Evolutionary conservation across 2,797 vertebrate species (phyloP).

Genomic region (Muscicapa striata): DNA sequence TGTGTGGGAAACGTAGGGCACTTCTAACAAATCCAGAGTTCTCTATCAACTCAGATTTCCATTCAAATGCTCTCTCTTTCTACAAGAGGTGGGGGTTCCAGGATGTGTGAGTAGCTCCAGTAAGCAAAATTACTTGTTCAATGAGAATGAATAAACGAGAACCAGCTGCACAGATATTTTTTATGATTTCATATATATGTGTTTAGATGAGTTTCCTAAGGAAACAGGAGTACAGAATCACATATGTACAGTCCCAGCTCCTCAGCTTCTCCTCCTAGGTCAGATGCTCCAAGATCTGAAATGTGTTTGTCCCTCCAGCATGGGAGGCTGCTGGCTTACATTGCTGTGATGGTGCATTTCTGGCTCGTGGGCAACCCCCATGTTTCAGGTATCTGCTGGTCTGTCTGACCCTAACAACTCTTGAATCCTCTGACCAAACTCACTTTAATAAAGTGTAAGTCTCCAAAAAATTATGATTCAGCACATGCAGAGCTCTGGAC

Average conservation of each 20-base stretch:
- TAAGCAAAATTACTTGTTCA: background rate
- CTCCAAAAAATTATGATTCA: background rate
- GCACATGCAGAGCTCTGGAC: fast-evolving
- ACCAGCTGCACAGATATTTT: background rate
- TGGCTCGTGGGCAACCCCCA: fast-evolving
- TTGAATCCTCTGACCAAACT: background rate
- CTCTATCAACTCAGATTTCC: background rate
- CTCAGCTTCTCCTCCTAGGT: background rate
- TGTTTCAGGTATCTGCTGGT: background rate
- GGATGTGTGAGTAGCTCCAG: background rate
- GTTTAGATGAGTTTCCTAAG: background rate
- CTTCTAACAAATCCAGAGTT: background rate
- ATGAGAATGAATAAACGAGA: background rate
- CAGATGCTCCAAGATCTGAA: background rate
- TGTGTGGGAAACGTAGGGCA: background rate
- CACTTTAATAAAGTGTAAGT: background rate
- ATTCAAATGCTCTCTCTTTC: background rate
- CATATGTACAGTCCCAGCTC: background rate
- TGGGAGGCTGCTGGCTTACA: background rate
- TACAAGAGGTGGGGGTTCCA: background rate
- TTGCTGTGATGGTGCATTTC: background rate
- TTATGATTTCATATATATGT: background rate
- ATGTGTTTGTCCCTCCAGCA: background rate
- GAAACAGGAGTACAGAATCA: background rate
- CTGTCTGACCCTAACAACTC: background rate